Evolutionary conservation across 2,888 invertebrate genomes (phyloP), one percentile per base, ranked within the genome.

Genomic region (Patella pellucida): DNA sequence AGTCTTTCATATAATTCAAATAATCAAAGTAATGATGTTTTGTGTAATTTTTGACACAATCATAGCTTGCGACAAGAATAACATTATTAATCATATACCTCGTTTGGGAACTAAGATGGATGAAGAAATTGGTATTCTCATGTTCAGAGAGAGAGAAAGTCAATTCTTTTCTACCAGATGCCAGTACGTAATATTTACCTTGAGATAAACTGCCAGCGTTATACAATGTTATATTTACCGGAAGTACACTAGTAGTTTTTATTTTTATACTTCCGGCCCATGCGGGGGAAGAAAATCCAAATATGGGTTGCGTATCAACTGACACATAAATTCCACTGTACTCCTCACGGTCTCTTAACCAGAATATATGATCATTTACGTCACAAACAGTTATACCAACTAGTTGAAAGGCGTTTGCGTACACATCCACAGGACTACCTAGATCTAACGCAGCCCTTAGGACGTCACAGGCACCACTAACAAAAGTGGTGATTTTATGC

Each of bases 321-420:
- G 79, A 78, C 12, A 84, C 82, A 1, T 23, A 73, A 16, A 84
- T 70, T 12, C 72, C 78, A 1, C 23, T 19, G 41, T 76, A 52
- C 11, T 77, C 81, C 52, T 73, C 74, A 73, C 82, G 79, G 73
- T 78, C 78, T 1, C 74, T 70, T 23, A 84, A 73, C 14, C 78
- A 71, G 12, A 79, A 74, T 51, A 84, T 76, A 67, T 83, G 82
- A 7, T 76, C 68, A 2, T 71, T 68, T 1, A 81, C 74, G 51
- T 84, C 80, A 72, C 86, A 86, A 12, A 75, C 78, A 52, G 81
- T 73, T 11, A 87, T 76, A 4, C 84, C 86, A 1, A 85, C 84
- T 11, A 74, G 76, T 51, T 71, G n/a, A 52, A 86, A 85, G 2
- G 84, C 84, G 41, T 72, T 71, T 12, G 69, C 71, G 68, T 82